Evolutionary conservation across 2,888 invertebrate genomes (phyloP), one percentile per base, ranked within the genome.

Genomic region (Nezara viridula): DNA sequence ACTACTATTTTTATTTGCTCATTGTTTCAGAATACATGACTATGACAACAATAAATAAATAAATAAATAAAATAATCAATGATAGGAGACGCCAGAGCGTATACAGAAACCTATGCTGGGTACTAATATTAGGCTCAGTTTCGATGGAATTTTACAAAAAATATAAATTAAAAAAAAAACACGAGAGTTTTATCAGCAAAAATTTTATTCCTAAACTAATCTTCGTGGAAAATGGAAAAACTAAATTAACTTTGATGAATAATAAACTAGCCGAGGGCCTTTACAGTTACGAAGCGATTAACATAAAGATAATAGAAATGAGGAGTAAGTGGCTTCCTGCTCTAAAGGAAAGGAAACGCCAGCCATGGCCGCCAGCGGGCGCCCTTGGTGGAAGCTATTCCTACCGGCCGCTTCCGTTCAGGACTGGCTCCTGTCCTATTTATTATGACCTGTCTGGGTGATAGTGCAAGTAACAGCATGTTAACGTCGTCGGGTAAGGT

Each of bases 21-120:
- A 37, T 10, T 66, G 66, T 91, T 91, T 27, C 90, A 94, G 94
- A 90, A 93, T 96, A 32, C 98, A 98, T 92, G 98, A 98, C 92
- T 96, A 96, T 91, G 98, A 98, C 92, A 96, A 96, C 92, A 98
- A 98, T 92, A 96, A n/a, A n/a, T n/a, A n/a, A n/a, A n/a, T n/a
- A n/a, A n/a, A n/a, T n/a, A n/a, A n/a, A n/a, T n/a, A n/a, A n/a
- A n/a, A n/a, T n/a, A n/a, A n/a, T n/a, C n/a, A n/a, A n/a, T n/a
- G n/a, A n/a, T n/a, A n/a, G n/a, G n/a, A n/a, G n/a, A n/a, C n/a
- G n/a, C n/a, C n/a, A n/a, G n/a, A n/a, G n/a, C 44, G 10, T 44
- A 44, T 44, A 10, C 44, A 44, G 44, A 44, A 44, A 10, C 5
- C 5, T 7, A 10, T 44, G 44, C 44, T 44, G 10, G 5, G 44